Percentiles rank a stretch among this genome's conserved stretches.
Evolutionary conservation across 2,113 vertebrate species (phyloP).

Genomic region (Ia io): DNA sequence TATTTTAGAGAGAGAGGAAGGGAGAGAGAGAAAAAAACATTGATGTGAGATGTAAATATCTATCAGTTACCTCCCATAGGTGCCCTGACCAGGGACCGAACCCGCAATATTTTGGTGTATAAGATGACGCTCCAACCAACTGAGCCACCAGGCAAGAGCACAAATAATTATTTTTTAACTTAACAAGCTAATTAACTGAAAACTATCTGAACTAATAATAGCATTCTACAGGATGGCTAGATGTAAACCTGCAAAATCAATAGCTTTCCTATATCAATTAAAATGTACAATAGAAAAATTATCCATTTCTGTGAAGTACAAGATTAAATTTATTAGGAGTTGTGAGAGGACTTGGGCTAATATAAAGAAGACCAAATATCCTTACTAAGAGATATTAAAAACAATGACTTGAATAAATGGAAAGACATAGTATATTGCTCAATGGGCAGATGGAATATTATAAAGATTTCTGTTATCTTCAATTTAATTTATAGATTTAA

Average conservation of each 20-base stretch:
- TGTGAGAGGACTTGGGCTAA: background rate
- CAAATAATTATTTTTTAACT: slow-evolving; percentile 18
- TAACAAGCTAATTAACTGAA: background rate
- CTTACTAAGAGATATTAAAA: background rate
- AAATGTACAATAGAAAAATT: slow-evolving; percentile 18
- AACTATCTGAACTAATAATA: background rate
- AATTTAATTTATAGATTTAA: slow-evolving; percentile 20
- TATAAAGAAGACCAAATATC: background rate
- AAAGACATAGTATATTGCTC: background rate
- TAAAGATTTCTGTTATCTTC: slow-evolving; percentile 39
- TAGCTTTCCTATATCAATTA: background rate
- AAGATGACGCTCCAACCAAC: background rate
- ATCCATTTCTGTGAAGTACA: background rate
- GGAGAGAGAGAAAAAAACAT: background rate
- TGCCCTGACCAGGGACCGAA: background rate
- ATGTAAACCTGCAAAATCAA: background rate
- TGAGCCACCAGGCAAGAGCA: background rate
- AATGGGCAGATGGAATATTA: background rate
- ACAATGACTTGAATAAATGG: background rate
- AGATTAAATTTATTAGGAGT: slow-evolving; percentile 33
- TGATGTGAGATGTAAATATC: background rate
- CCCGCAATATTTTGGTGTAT: background rate
- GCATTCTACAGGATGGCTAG: background rate
- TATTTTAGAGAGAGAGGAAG: background rate
- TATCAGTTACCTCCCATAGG: background rate